Base-by-base conservation (phyloP, 2,113 vertebrate species). In the Pelmatolapia mariae region DNA sequence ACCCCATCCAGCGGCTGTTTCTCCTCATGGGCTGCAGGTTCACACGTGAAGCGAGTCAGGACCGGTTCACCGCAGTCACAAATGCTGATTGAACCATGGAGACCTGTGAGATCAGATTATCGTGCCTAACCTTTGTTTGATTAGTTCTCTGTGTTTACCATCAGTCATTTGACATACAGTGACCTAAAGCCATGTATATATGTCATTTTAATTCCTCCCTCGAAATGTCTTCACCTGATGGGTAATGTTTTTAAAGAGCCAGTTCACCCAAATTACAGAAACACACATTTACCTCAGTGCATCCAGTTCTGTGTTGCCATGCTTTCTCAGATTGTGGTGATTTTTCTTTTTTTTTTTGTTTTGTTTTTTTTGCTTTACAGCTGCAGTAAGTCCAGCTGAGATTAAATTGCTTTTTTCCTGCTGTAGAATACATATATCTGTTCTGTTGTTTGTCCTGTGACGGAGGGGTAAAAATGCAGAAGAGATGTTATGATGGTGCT, bases 71-170 rank as follows among this genome's bases (percentile, higher is more conserved):
- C 3, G 53, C 71, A 11, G 80, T n/a, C 26, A 31, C 61, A 19
- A 78, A 78, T 8, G 36, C 31, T 40, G 80, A 38, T 38, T 18
- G 47, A 86, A 66, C 84, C 85, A 12, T 0, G 15, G 38, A 71
- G 31, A 83, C 45, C 56, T 85, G 86, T 84, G 63, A 84, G 12
- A 81, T 89, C 56, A 40, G 33, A 88, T 63, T 10, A 63, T 10
- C 53, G 91, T 93, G 91, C 92, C 93, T 91, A 59, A 83, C 45
- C 7, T 63, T 24, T 10, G 16, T 12, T 52, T 89, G 4, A 33
- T 50, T 53, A 5, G 11, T 40, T 40, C 56, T 61, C 31, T 19
- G 2, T 76, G 43, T 80, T 76, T 50, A 85, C 57, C 36, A 19
- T 26, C 8, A 82, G 79, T 80, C 7, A 57, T 79, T 50, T 19